Conservation (phyloP, 2,797 vertebrate genomes). For the Pseudochaenichthys georgianus region DNA sequence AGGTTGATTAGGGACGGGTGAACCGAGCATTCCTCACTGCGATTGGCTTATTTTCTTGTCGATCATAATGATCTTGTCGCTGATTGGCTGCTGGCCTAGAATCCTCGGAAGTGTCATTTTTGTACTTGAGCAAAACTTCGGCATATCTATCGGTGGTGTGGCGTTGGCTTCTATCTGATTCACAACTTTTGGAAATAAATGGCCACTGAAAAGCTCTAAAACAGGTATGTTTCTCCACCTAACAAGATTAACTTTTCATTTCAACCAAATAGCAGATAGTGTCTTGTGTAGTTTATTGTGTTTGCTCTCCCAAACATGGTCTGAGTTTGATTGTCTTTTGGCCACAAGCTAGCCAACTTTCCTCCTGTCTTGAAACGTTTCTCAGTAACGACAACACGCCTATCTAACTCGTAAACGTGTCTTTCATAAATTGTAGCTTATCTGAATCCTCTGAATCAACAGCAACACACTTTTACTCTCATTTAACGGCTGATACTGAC, state of each 20-base stretch:
- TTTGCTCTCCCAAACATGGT: constrained; percentile 9
- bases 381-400: background rate
- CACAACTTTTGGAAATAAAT: constrained; percentile 47
- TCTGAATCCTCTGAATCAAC: too few relatives aligned
- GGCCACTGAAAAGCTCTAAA: constrained; percentile 51
- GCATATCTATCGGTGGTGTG: constrained; percentile 20
- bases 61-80: background rate
- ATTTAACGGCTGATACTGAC: background rate
- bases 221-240: constrained; percentile 33
- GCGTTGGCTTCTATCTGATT: constrained; percentile 46
- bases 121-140: constrained; percentile 68
- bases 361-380: background rate
- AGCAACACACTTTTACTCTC: rapidly evolving
- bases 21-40: rapidly evolving
- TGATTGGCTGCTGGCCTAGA: constrained; percentile 64
- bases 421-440: background rate
- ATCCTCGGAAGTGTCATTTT: constrained; percentile 73
- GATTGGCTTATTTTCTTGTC: constrained; percentile 47
- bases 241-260: rapidly evolving
- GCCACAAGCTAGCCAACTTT: constrained; percentile 30
- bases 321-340: constrained; percentile 59
- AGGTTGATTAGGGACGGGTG: background rate
- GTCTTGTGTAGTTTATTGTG: background rate
- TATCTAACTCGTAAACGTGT: background rate
- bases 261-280: background rate